Base-by-base conservation (phyloP, 2,888 invertebrate genomes). In the Auanema sp. region DNA sequence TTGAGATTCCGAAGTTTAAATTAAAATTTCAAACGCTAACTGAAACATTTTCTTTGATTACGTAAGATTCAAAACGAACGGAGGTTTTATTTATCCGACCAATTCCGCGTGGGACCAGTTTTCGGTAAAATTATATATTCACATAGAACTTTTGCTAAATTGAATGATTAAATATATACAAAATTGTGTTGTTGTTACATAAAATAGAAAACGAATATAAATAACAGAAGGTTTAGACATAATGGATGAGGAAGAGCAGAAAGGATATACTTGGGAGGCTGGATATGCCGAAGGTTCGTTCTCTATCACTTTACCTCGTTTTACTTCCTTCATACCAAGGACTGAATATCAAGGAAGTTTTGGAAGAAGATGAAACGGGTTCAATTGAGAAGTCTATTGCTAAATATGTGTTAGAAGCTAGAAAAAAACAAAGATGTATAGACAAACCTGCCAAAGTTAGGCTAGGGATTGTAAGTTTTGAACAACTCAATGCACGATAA, bases 361-460 rank as follows among this genome's bases (percentile, higher is more conserved):
- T 98, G 65, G 91, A 92, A 85, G 97, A 97, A 87, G 95, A 96
- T 86, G 92, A 93, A 77, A 91, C 91, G 85, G 97, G 96, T 0
- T 88, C 93, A 76, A 87, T 97, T 79, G 93, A 94, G 84, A 89
- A 91, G 18, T 90, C 92, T 21, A 91, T 97, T 58, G 91, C 92
- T 0, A 93, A 94, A 79, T 91, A 93, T 74, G 91, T 96, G 59
- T 91, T 92, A 83, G 90, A 91, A 83, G 92, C 93, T 0, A 92
- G 91, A 84, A 88, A 92, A 41, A 82, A 84, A 54, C 84, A 85
- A 43, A 84, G 85, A 62, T 75, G 86, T 47, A 72, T 85, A 57
- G 85, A 86, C 55, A 83, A 85, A 61, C 85, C 86, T 41, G 82
- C 83, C 5, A 91, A 92, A 69, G 90, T 92, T 50, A 89, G 93